Percentiles rank a stretch among this genome's conserved stretches.
Conservation (phyloP, 2,888 invertebrate species). For the Zaprionus obscuricornis region DNA sequence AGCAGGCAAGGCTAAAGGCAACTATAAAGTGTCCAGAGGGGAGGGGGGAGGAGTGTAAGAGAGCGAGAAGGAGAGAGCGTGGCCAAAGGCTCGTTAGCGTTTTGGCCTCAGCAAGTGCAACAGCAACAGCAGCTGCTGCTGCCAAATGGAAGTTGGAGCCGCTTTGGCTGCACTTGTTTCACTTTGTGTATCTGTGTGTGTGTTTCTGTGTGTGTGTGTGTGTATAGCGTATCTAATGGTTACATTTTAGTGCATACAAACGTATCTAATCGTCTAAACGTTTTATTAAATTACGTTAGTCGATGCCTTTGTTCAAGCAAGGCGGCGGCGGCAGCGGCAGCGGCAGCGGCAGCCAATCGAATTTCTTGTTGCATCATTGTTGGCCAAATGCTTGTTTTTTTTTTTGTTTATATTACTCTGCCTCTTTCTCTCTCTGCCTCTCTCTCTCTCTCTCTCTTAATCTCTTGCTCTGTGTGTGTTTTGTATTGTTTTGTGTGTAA, state of each 20-base stretch:
- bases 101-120: constrained; percentile 71
- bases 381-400: constrained; percentile 54
- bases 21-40: too few relatives aligned
- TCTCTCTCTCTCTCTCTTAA: constrained; percentile 17
- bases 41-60: neutral
- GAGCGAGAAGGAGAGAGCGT: constrained; percentile 45
- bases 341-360: constrained; percentile 42
- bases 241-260: constrained; percentile 77
- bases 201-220: constrained; percentile 33
- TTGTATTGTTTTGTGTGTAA: constrained; percentile 26
- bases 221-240: constrained; percentile 78
- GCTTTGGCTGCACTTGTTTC: constrained; percentile 67
- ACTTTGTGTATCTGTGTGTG: constrained; percentile 24
- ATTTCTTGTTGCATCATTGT: constrained; percentile 74
- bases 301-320: constrained; percentile 44
- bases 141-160: constrained; percentile 50
- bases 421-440: constrained; percentile 17
- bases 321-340: constrained; percentile 19
- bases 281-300: constrained; percentile 81
- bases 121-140: constrained; percentile 43
- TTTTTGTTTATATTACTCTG: constrained; percentile 47
- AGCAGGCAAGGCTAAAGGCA: neutral
- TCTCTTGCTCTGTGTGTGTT: too few relatives aligned
- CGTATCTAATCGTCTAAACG: constrained; percentile 81
- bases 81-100: constrained; percentile 78